These are phyloP conservation scores for Drosophila nr. perissopoda DNA, from an alignment of 2,888 invertebrate genomes.

Conservation along the genomic window DNA sequence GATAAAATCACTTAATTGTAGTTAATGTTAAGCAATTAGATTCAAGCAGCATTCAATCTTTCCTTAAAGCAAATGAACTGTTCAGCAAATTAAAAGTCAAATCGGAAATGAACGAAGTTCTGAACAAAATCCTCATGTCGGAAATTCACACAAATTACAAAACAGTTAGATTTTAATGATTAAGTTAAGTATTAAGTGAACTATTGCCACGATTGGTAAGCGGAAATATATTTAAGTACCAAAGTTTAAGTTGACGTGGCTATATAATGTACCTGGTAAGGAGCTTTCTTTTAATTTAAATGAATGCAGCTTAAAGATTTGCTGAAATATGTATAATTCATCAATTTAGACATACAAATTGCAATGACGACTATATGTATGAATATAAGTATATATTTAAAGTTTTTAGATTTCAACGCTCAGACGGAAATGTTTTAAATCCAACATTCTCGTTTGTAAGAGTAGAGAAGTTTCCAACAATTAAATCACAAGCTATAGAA, in stretches of 20 bases:
- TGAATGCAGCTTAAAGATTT: background rate
- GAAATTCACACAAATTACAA: slow-evolving; percentile 10
- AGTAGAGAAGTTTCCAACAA: background rate
- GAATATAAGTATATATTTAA: background rate
- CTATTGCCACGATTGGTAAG: background rate
- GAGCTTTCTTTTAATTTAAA: background rate
- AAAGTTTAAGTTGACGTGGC: background rate
- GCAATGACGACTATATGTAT: background rate
- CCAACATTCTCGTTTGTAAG: background rate
- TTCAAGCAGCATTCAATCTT: slow-evolving; percentile 7
- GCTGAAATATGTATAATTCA: background rate
- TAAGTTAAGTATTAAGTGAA: background rate
- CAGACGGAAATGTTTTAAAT: background rate
- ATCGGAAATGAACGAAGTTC: slow-evolving; percentile 8
- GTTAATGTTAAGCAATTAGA: slow-evolving; percentile 51
- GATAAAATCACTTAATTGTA: slow-evolving; percentile 47
- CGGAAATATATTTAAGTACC: background rate
- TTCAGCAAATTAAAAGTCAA: slow-evolving; percentile 15
- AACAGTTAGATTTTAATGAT: background rate
- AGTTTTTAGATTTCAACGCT: background rate
- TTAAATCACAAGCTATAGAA: background rate
- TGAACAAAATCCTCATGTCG: slow-evolving; percentile 6
- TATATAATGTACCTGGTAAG: background rate
- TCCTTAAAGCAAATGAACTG: slow-evolving; percentile 22
- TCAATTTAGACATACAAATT: background rate